Conservation (phyloP, 37 sponge, comb jelly and placozoan genomes). For the Ianthella basta region DNA sequence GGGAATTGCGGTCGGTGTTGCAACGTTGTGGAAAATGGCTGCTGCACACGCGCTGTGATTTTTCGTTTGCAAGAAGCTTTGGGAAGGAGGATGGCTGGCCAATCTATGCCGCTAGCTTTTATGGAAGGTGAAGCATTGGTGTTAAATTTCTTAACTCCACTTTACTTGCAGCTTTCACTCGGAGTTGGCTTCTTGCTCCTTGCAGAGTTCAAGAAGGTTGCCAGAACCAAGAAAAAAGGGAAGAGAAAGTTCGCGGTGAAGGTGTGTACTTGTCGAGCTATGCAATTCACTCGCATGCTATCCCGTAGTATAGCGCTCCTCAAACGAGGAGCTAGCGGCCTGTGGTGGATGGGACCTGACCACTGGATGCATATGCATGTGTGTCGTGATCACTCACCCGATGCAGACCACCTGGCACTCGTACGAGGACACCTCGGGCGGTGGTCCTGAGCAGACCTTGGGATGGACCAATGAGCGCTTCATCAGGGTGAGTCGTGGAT, state of each 20-base stretch:
- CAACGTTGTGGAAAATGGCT: neutral
- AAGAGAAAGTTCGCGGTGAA: constrained; percentile 22
- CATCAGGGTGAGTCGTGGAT: neutral
- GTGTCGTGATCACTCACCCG: neutral
- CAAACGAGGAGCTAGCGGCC: no score
- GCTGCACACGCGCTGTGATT: neutral
- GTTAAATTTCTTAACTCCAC: neutral
- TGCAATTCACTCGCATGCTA: neutral
- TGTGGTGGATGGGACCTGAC: no score
- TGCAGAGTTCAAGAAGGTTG: constrained; percentile 24
- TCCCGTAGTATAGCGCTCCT: no score
- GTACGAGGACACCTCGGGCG: neutral
- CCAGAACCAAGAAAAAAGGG: neutral
- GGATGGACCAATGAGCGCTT: constrained; percentile 9
- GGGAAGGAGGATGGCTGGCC: neutral
- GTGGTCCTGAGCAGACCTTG: neutral
- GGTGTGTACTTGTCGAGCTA: neutral
- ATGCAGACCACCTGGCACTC: constrained; percentile 15
- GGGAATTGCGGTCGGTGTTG: neutral
- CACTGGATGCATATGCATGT: no score
- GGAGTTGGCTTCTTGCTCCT: no score
- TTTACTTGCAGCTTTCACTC: neutral
- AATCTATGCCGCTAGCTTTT: neutral
- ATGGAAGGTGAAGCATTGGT: constrained; percentile 12
- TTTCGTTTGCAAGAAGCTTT: neutral